phyloP scores from a whole-genome alignment of 2,797 vertebrate genomes.

The Enteromius radiatus region DNA sequence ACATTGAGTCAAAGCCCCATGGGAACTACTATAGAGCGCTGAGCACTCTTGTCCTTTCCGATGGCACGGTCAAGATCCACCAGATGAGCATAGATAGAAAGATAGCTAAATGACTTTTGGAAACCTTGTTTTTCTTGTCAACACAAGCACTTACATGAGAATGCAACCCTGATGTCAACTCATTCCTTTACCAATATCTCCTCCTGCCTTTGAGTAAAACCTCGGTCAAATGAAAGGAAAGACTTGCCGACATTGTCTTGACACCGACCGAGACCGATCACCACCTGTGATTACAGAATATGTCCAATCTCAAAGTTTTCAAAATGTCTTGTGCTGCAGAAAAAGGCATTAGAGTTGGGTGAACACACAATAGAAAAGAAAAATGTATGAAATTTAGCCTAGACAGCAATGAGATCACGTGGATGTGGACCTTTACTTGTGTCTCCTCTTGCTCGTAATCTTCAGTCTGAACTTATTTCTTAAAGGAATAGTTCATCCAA shows the following conservation, averaged over 20 bases:
- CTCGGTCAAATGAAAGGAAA: conserved; percentile 73
- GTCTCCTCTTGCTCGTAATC: neutral
- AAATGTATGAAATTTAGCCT: neutral
- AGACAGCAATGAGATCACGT: neutral
- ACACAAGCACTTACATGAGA: conserved; percentile 75
- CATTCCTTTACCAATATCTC: conserved; percentile 70
- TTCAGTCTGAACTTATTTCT: neutral
- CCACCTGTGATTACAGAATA: conserved; percentile 66
- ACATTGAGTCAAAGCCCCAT: conserved; percentile 68
- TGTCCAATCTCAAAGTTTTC: conserved; percentile 66
- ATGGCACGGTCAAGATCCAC: conserved; percentile 71
- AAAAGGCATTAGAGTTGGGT: neutral
- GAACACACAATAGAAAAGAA: neutral
- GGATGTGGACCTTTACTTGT: neutral
- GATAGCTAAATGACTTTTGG: conserved; percentile 78
- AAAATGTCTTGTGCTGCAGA: conserved; percentile 52
- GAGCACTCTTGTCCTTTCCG: conserved; percentile 73
- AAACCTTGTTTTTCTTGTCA: conserved; percentile 75
- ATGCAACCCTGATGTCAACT: conserved; percentile 72
- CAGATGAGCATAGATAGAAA: conserved; percentile 59
- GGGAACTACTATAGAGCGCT: conserved; percentile 65
- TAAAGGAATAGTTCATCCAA: too few species aligned
- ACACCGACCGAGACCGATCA: conserved; percentile 64
- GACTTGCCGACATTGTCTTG: conserved; percentile 25
- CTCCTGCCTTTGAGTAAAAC: conserved; percentile 64